Evolutionary conservation across 2,113 vertebrate species (phyloP).

Genomic region (Pseudopodoces humilis): DNA sequence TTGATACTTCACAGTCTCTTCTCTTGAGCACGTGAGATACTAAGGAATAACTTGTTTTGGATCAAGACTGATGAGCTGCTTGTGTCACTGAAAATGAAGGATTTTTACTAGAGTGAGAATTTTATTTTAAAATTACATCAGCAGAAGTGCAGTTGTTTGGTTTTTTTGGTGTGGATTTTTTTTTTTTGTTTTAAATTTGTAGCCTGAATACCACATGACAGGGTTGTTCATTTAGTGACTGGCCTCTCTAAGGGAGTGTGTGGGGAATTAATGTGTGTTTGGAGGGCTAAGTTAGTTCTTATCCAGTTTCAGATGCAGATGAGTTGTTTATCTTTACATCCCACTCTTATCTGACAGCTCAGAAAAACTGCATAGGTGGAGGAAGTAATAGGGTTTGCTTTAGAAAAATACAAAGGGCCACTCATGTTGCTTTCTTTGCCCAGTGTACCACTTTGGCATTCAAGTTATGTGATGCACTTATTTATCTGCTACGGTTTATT

Average conservation of each 20-base stretch:
- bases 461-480: neutral
- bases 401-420: neutral
- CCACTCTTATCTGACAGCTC: neutral
- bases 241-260: neutral
- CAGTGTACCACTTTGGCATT: neutral
- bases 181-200: neutral
- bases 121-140: neutral
- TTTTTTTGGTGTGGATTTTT: neutral
- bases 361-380: neutral
- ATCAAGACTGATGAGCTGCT: neutral
- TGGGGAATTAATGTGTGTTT: neutral
- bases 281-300: neutral
- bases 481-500: neutral
- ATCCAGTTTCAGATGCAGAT: neutral
- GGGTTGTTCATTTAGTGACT: neutral
- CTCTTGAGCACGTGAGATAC: fast-evolving
- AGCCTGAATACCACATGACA: neutral
- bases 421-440: neutral
- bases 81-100: neutral
- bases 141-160: neutral
- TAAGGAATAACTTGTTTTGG: neutral
- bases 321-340: neutral
- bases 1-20: neutral
- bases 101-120: neutral
- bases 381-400: neutral